Conservation (phyloP, 2,113 vertebrate species). For the Periophthalmus modestus region DNA sequence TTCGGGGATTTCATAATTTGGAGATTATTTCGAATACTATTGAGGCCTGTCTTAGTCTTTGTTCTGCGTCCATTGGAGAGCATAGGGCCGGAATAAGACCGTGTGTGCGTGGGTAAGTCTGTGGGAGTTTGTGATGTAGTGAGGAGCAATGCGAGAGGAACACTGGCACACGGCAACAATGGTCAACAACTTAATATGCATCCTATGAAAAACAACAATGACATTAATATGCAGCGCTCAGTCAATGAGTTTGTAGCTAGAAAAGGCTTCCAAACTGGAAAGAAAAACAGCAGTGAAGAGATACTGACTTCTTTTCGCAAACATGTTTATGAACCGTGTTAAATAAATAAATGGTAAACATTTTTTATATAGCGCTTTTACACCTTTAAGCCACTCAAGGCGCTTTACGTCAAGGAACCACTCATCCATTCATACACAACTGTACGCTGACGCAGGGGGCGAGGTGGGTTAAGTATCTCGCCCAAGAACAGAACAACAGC, state of each 20-base stretch:
- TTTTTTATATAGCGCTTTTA: too few relatives aligned
- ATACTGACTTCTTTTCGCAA: neutral
- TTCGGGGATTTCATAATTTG: neutral
- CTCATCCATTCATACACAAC: too few relatives aligned
- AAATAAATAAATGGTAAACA: too few relatives aligned
- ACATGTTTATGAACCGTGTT: neutral
- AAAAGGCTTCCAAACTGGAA: neutral
- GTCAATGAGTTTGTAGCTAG: neutral
- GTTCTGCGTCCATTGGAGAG: conserved; percentile 24
- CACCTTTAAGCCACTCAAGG: too few relatives aligned
- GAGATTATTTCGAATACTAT: conserved; percentile 33
- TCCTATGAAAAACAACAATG: conserved; percentile 4
- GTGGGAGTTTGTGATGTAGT: conserved; percentile 24
- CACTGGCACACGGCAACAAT: conserved; percentile 9
- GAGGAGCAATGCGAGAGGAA: conserved; percentile 2
- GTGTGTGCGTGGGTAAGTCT: conserved; percentile 23
- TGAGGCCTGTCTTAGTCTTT: conserved; percentile 17
- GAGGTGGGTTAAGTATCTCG: too few relatives aligned
- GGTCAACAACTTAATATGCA: conserved; percentile 16
- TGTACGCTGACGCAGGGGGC: too few relatives aligned
- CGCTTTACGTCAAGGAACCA: too few relatives aligned
- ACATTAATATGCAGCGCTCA: neutral
- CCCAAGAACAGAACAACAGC: too few relatives aligned
- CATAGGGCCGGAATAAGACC: conserved; percentile 27
- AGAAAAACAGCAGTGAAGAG: neutral